These are phyloP conservation scores for Lepidonotus clava DNA, from an alignment of 2,888 invertebrate species.

Conservation along the genomic window DNA sequence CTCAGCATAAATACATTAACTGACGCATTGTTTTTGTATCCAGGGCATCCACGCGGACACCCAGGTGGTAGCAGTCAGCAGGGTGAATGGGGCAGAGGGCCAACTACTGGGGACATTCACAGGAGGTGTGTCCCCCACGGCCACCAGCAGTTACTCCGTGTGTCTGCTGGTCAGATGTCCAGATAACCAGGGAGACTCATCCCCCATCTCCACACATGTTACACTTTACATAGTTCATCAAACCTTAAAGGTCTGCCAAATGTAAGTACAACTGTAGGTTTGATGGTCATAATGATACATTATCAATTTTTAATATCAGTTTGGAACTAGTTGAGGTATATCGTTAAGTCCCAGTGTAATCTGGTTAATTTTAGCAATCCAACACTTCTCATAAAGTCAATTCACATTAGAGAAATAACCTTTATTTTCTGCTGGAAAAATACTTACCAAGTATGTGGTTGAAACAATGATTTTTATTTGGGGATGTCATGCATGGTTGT, in stretches of 20 bases:
- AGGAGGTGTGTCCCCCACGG: neutral
- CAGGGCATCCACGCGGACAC: neutral
- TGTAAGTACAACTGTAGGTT: neutral
- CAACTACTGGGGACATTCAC: neutral
- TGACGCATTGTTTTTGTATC: neutral
- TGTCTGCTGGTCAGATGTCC: conserved; percentile 34
- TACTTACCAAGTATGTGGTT: too few species aligned
- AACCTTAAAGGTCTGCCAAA: neutral
- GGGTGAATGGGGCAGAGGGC: neutral
- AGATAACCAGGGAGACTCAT: neutral
- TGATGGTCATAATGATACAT: too few species aligned
- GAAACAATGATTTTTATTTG: too few species aligned
- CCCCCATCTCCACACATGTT: neutral
- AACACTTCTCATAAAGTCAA: neutral
- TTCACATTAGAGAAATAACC: neutral
- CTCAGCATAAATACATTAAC: neutral
- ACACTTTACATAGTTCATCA: neutral
- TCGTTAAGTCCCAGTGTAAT: neutral
- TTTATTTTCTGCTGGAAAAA: too few species aligned
- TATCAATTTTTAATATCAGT: too few species aligned
- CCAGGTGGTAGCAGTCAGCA: neutral
- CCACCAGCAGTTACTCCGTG: neutral
- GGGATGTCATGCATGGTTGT: too few species aligned
- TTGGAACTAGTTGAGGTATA: neutral
- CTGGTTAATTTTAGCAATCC: neutral